A percentile compares a stretch with the other conserved stretches of the same genome.
phyloP scores from a whole-genome alignment of 1,140 invertebrate species.

The Onthophagus taurus region DNA sequence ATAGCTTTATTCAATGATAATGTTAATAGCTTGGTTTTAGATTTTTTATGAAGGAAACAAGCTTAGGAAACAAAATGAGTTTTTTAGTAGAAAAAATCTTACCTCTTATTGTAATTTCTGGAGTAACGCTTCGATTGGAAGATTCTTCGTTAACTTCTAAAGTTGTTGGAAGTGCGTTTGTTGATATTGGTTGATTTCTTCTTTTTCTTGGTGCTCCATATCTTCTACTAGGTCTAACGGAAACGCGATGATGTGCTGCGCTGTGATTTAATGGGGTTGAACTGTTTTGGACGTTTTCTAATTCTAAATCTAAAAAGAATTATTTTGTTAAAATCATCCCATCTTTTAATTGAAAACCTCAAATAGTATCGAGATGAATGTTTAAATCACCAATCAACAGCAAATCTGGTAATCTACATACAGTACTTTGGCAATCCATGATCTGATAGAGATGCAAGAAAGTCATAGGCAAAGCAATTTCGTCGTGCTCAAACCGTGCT shows the following conservation, averaged over 20 bases:
- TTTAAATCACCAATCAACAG: no score
- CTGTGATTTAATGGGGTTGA: slow-evolving; percentile 59
- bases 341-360: no score
- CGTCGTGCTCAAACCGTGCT: no score
- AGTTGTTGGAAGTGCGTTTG: slow-evolving; percentile 51
- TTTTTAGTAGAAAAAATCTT: background rate
- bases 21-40: no score
- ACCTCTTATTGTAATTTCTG: slow-evolving; percentile 38
- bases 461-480: no score
- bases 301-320: slow-evolving; percentile 27
- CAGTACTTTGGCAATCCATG: no score
- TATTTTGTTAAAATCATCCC: no score
- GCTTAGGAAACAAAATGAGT: background rate
- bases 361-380: no score
- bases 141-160: slow-evolving; percentile 64
- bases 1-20: no score
- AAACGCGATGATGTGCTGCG: slow-evolving; percentile 69
- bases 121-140: slow-evolving; percentile 47
- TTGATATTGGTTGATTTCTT: slow-evolving; percentile 38
- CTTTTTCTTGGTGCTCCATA: slow-evolving; percentile 57
- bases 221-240: slow-evolving; percentile 61
- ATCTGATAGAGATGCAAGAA: no score
- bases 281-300: slow-evolving; percentile 29
- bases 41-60: no score
- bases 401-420: no score